Base-by-base conservation (phyloP, 2,113 vertebrate species). In the Zingel zingel region DNA sequence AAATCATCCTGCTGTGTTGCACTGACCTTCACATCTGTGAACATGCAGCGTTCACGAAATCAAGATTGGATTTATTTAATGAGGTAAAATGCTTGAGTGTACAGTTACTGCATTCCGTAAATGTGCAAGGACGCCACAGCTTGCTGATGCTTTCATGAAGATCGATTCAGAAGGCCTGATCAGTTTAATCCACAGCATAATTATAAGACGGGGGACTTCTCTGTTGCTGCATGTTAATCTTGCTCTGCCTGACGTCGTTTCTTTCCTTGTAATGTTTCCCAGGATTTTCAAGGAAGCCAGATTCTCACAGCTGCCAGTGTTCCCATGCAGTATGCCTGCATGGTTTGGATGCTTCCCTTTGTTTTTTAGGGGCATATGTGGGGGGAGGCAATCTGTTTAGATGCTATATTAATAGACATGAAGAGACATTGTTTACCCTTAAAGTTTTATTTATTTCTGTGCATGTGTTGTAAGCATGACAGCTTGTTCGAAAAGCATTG, bases 61-160 rank as follows among this genome's bases (percentile, higher is more conserved):
- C 74, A 59, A 83, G 85, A 88, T 90, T 85, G 68, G 83, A 90
- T 90, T 92, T 58, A 81, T 84, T 83, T 84, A 90, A 89, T 81
- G 81, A 89, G 76, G 71, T 68, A 77, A 74, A 91, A 86, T 45
- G 84, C 81, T 66, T 61, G 53, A 76, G 70, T 74, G 71, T 82
- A 83, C 86, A 54, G 63, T 71, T 82, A 61, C 19, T 19, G 50
- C 19, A 25, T 64, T 71, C 58, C 33, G 47, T 76, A 50, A 76
- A 85, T 23, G 47, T 16, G 48, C 84, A 77, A 83, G 79, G 73
- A 86, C 19, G 56, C 73, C 6, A 7, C 56, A 59, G 85, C 74
- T 64, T 51, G 66, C 79, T 36, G 79, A 77, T 53, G 86, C 83
- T 77, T 85, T 86, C 77, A 33, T 74, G 33, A 69, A 57, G 82